Conservation (phyloP, 2,113 vertebrate species). For the Piprites chloris region DNA sequence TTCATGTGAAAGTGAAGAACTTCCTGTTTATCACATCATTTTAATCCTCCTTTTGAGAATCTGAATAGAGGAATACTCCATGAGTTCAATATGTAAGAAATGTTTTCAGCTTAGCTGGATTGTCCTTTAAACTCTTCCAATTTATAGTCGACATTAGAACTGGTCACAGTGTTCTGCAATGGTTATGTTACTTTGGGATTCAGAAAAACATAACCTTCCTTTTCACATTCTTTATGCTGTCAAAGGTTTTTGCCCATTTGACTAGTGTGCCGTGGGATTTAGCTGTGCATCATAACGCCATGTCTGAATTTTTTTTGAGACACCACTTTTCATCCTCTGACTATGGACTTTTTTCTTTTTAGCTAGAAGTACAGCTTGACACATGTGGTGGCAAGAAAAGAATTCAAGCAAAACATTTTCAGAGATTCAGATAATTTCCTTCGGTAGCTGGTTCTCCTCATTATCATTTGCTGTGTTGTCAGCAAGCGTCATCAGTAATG, state of each 20-base stretch:
- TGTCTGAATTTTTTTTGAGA: neutral
- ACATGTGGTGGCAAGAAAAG: neutral
- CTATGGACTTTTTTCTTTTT: neutral
- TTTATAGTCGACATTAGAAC: neutral
- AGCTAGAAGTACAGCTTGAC: neutral
- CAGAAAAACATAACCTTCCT: slow-evolving; percentile 11
- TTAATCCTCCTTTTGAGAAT: neutral
- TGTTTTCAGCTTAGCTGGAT: neutral
- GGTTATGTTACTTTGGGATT: neutral
- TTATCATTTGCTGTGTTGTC: slow-evolving; percentile 12
- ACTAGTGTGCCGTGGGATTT: neutral
- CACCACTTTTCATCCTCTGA: neutral
- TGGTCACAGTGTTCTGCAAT: neutral
- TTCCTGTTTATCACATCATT: neutral
- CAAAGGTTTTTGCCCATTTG: neutral
- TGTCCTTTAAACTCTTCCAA: slow-evolving; percentile 3
- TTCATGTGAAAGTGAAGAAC: neutral
- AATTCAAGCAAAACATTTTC: neutral
- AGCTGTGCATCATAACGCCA: neutral
- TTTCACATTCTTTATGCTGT: neutral
- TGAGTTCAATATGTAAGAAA: neutral
- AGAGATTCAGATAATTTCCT: neutral
- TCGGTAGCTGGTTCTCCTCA: neutral
- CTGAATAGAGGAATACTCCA: neutral
- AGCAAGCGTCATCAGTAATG: slow-evolving; percentile 12